phyloP scores from a whole-genome alignment of 2,797 vertebrate species.

The Propithecus perrieri region DNA sequence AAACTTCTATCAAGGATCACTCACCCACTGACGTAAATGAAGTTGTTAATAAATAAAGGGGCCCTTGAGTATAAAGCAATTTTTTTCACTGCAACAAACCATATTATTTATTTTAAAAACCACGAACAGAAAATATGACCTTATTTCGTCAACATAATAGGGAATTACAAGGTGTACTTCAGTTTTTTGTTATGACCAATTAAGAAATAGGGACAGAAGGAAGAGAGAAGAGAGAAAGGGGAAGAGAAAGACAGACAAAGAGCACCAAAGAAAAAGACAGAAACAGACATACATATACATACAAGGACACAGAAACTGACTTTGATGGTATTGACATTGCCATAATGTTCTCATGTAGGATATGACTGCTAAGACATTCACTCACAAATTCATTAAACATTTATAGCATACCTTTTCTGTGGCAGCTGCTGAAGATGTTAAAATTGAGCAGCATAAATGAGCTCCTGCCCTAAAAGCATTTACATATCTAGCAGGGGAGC shows the following conservation, averaged over 20 bases:
- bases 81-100: conserved; percentile 10
- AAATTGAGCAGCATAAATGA: neutral
- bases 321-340: neutral
- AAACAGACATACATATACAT: neutral
- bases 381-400: conserved; percentile 12
- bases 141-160: conserved; percentile 11
- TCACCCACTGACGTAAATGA: neutral
- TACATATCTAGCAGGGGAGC: neutral
- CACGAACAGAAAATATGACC: neutral
- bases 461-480: neutral
- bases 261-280: neutral
- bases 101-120: conserved; percentile 24
- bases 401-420: neutral
- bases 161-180: neutral
- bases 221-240: neutral
- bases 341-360: neutral
- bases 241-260: neutral
- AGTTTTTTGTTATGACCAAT: neutral
- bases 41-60: neutral
- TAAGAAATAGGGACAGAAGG: neutral
- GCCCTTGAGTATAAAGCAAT: neutral
- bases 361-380: neutral
- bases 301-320: neutral
- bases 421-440: neutral
- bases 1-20: neutral